Evolutionary conservation across 2,797 vertebrate genomes (phyloP), one percentile per base, ranked within the genome.

Genomic region (Nyctalus aviator): DNA sequence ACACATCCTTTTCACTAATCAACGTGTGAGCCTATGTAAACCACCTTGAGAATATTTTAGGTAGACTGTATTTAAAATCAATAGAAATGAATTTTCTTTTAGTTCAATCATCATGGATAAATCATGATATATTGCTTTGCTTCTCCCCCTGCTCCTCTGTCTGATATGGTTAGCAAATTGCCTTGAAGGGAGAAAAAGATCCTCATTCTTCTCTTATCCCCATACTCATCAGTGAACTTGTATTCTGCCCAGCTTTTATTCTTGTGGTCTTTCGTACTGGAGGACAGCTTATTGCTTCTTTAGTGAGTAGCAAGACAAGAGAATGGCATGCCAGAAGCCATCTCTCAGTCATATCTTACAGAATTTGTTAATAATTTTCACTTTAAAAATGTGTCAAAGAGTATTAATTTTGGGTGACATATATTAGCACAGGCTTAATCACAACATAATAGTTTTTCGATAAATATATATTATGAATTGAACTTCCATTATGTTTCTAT

Each of bases 51-150:
- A 84, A 30, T 73, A 44, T 90, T 91, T 91, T 84, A 66, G 87
- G 50, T 25, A 84, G 11, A 37, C 23, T 50, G 15, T 35, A 71
- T 50, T 91, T 77, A 46, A 88, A 79, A 23, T 94, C 91, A 88
- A n/a, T 44, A 78, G 71, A 79, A 83, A 76, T 37, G 27, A 82
- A 73, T 85, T 94, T 93, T 59, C n/a, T 76, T 94, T 89, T 35
- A 69, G 37, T 78, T 84, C 53, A 92, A 1, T 83, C 88, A 50
- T 32, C 1, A 0, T 62, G 66, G 44, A 41, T 82, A 85, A 53
- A 86, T 82, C 57, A 57, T 27, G 62, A 71, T 37, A 41, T 21
- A 62, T 30, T 30, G 46, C 81, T 84, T 4, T 50, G 53, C 44
- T 9, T 27, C 59, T 27, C 53, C 0, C 0, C 0, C 9, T 8